Base-by-base conservation (phyloP, 2,113 vertebrate species). In the Paradoxurus hermaphroditus region DNA sequence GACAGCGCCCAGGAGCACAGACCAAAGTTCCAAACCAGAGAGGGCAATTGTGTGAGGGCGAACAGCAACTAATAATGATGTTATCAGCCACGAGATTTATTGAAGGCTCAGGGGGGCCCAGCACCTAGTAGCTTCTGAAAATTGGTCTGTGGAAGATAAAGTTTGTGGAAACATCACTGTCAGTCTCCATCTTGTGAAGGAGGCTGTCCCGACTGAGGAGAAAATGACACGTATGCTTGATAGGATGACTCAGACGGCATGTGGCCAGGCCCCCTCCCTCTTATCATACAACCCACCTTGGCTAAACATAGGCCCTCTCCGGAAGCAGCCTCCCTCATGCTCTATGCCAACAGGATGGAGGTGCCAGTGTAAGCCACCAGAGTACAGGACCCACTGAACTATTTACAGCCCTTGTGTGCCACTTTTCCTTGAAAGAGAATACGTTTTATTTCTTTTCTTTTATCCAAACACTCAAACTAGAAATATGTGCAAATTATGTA, bases 221-320 rank as follows among this genome's bases (percentile, higher is more conserved):
- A 79, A 78, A 13, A 3, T 46, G 67, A 86, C 53, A 10, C 31
- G 16, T 93, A 65, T 81, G 79, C 89, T 75, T 81, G 75, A 46
- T 13, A 34, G 41, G 0, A 73, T 94, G 96, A 96, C 12, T 93
- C 96, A 94, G 18, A 78, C 1, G 0, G 46, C 6, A 1, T 53
- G 25, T 53, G 79, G 82, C 73, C 9, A 0, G 90, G 39, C 0
- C 5, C 29, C 29, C 59, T 65, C 41, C 92, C 31, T 67, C 5
- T 67, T 15, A 0, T 85, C 95, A 39, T 5, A 0, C 79, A 96
- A 65, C 89, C 96, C 95, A 2, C 98, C 98, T 92, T 98, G 85
- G 95, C 81, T 94, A 98, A 98, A 98, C 91, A 98, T 36, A 87
- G 93, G 53, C 0, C 9, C 27, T 63, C 53, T 44, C 4, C 10